Evolutionary conservation across 2,888 invertebrate species (phyloP).

Genomic region (Thymelicus sylvestris): DNA sequence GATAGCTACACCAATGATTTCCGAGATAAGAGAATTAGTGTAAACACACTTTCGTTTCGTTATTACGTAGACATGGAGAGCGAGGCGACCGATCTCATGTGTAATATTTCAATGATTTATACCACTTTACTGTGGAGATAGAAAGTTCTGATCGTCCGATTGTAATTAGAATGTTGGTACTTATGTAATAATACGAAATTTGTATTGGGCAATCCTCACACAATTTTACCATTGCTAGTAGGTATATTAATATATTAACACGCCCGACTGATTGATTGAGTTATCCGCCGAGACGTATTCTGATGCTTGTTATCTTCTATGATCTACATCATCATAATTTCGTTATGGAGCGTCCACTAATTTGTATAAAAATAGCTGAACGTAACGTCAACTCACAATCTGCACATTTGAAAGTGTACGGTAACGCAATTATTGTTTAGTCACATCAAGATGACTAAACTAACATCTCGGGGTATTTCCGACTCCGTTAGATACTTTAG

Average conservation of each 20-base stretch:
- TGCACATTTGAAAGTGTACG: slow-evolving; percentile 6
- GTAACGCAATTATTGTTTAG: slow-evolving; percentile 3
- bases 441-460: slow-evolving; percentile 7
- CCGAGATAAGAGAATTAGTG: slow-evolving; percentile 33
- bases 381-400: not conserved
- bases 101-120: slow-evolving; percentile 37
- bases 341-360: slow-evolving; percentile 7
- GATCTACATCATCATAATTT: slow-evolving; percentile 15
- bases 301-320: not conserved
- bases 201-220: slow-evolving; percentile 1
- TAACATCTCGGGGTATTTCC: slow-evolving; percentile 12
- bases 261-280: slow-evolving; percentile 13
- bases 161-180: slow-evolving; percentile 37
- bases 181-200: slow-evolving; percentile 28
- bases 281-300: not conserved
- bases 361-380: slow-evolving; percentile 12
- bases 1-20: slow-evolving; percentile 28
- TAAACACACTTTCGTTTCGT: slow-evolving; percentile 36
- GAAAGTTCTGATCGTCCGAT: slow-evolving; percentile 42
- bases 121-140: slow-evolving; percentile 37
- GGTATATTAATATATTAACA: slow-evolving; percentile 4
- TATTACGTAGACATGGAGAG: slow-evolving; percentile 35
- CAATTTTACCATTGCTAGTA: slow-evolving; percentile 1
- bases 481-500: not conserved
- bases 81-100: slow-evolving; percentile 27